Percentiles rank a stretch among this genome's conserved stretches.
Evolutionary conservation across 2,888 invertebrate species (phyloP).

Genomic region (Caradrina clavipalpis): DNA sequence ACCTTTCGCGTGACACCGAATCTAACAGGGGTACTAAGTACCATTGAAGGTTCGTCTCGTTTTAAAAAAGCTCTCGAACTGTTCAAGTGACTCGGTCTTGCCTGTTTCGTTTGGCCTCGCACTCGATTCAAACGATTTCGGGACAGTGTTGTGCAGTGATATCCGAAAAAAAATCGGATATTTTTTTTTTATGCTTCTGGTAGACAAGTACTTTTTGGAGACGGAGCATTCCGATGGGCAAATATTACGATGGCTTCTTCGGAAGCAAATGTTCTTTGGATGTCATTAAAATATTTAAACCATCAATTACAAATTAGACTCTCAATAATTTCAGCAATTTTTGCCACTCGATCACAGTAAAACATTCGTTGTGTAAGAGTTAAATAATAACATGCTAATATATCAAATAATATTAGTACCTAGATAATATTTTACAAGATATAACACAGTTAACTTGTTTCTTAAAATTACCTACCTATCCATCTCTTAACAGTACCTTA

Average conservation of each 20-base stretch:
- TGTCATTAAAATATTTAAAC: too few species aligned
- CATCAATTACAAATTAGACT: too few species aligned
- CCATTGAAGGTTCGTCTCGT: constrained; percentile 70
- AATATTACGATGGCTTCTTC: too few species aligned
- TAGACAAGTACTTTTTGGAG: neutral
- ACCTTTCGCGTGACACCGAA: constrained; percentile 49
- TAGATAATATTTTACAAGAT: too few species aligned
- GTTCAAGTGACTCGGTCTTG: constrained; percentile 67
- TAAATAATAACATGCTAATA: too few species aligned
- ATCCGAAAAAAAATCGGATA: constrained; percentile 17
- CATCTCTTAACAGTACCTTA: neutral
- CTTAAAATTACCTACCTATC: neutral
- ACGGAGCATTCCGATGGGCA: neutral
- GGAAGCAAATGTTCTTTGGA: too few species aligned
- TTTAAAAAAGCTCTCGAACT: constrained; percentile 66
- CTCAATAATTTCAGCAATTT: too few species aligned
- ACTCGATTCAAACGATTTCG: constrained; percentile 59
- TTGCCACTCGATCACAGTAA: too few species aligned
- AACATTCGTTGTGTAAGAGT: too few species aligned
- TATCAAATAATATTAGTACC: too few species aligned
- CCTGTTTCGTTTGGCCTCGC: constrained; percentile 63
- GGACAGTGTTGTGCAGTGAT: constrained; percentile 40
- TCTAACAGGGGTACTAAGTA: constrained; percentile 70
- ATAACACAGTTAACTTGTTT: too few species aligned
- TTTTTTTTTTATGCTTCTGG: neutral